Percentiles rank a stretch among this genome's conserved stretches.
Conservation (phyloP, 2,888 invertebrate genomes). For the Zaprionus bogoriensis region DNA sequence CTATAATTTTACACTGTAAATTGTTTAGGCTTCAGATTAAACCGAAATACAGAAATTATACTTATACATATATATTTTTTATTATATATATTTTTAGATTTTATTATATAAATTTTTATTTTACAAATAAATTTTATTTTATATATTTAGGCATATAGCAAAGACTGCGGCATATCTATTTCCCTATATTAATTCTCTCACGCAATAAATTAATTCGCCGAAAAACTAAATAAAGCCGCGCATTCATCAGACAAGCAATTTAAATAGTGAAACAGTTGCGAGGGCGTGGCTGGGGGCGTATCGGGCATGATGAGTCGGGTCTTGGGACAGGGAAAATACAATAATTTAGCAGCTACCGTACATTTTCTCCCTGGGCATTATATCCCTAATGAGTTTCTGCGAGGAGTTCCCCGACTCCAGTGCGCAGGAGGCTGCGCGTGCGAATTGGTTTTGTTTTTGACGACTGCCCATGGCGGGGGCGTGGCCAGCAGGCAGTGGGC, state of each 20-base stretch:
- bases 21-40: too few species aligned
- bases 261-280: conserved; percentile 25
- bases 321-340: conserved; percentile 24
- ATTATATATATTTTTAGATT: too few species aligned
- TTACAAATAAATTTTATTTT: too few species aligned
- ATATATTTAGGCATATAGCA: too few species aligned
- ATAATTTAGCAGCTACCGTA: conserved; percentile 53
- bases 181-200: not conserved
- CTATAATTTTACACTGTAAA: too few species aligned
- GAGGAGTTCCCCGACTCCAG: too few species aligned
- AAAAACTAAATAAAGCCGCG: conserved; percentile 23
- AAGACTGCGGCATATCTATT: too few species aligned
- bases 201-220: not conserved
- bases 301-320: not conserved
- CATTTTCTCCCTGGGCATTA: conserved; percentile 40
- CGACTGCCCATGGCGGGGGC: conserved; percentile 58
- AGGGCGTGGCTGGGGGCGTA: not conserved
- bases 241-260: conserved; percentile 44
- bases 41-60: too few species aligned
- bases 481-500: conserved; percentile 26
- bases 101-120: too few species aligned
- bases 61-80: too few species aligned
- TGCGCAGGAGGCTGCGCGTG: conserved; percentile 28
- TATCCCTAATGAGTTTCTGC: conserved; percentile 56
- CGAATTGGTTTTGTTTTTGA: conserved; percentile 65